phyloP scores from a whole-genome alignment of 2,797 vertebrate genomes.

The Anableps anableps region DNA sequence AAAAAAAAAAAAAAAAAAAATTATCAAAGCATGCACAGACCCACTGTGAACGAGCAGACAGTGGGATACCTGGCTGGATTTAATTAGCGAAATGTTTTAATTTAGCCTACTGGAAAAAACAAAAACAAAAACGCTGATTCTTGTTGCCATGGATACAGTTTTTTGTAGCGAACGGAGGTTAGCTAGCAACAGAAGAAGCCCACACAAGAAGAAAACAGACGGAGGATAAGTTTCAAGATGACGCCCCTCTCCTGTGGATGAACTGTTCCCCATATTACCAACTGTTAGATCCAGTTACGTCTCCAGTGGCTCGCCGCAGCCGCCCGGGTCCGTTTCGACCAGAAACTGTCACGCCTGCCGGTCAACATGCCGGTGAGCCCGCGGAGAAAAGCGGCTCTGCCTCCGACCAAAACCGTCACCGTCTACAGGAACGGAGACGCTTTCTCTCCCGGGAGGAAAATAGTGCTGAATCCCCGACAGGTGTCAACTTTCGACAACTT shows the following conservation, averaged over 20 bases:
- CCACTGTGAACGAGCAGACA: neutral
- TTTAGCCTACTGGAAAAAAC: too few species aligned
- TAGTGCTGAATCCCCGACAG: conserved; percentile 76
- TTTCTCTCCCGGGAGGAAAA: conserved; percentile 75
- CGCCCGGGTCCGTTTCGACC: conserved; percentile 19
- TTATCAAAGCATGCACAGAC: neutral
- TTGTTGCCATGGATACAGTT: conserved; percentile 26
- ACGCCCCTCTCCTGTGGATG: conserved; percentile 37
- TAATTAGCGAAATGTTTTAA: conserved; percentile 9
- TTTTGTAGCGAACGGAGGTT: neutral
- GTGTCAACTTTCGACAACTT: conserved; percentile 78
- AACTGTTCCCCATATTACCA: conserved; percentile 53
- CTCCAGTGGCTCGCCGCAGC: conserved; percentile 20
- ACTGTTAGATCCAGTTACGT: conserved; percentile 57
- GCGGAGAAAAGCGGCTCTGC: conserved; percentile 23
- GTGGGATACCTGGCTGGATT: neutral
- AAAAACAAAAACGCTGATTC: neutral
- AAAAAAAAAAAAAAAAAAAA: too few species aligned
- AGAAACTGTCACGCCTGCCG: conserved; percentile 10
- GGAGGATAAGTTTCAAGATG: conserved; percentile 36
- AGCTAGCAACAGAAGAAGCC: neutral
- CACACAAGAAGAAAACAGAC: neutral
- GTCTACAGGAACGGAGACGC: conserved; percentile 83
- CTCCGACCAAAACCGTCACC: conserved; percentile 71
- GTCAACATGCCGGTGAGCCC: conserved; percentile 14